These are phyloP conservation scores for Teleiodes luculella DNA, from an alignment of 2,888 invertebrate genomes.

Conservation along the genomic window DNA sequence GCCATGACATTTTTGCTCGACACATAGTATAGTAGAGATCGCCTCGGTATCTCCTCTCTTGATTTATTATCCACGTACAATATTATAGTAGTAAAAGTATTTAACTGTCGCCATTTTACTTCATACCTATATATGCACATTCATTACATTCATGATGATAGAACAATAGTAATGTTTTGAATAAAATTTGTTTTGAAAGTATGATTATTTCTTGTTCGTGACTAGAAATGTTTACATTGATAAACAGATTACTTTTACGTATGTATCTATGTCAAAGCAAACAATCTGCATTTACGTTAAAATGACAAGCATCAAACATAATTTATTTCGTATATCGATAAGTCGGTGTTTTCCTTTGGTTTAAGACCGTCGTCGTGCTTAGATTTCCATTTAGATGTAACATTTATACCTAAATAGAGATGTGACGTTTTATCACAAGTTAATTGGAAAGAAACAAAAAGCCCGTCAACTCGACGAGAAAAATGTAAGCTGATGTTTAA, in stretches of 20 bases:
- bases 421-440: no score
- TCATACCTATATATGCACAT: background rate
- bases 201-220: background rate
- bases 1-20: constrained; percentile 10
- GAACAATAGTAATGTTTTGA: background rate
- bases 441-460: no score
- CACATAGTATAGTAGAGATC: background rate
- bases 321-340: no score
- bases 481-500: no score
- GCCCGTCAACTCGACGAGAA: no score
- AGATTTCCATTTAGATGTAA: no score
- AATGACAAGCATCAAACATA: no score
- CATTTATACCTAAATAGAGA: no score
- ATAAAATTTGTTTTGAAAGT: background rate
- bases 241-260: background rate
- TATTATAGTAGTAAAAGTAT: background rate
- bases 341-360: no score
- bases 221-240: background rate
- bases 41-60: background rate
- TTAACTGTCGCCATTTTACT: background rate
- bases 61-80: background rate
- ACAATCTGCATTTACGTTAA: no score
- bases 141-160: background rate
- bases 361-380: no score
- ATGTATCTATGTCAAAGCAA: background rate